Evolutionary conservation across 2,888 invertebrate species (phyloP).

Genomic region (Tuta absoluta): DNA sequence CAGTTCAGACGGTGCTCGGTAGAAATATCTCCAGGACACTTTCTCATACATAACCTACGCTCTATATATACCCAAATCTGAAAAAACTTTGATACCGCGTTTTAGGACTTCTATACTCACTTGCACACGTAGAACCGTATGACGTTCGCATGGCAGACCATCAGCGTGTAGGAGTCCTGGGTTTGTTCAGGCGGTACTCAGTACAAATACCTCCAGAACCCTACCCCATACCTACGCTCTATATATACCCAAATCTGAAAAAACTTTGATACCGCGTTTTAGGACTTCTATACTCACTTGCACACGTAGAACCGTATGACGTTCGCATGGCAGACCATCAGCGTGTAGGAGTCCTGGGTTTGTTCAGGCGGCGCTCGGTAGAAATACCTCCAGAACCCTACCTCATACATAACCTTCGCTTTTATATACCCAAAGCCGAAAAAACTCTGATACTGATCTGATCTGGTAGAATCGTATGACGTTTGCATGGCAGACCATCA

Average conservation of each 20-base stretch:
- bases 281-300: conserved; percentile 81
- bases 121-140: conserved; percentile 97
- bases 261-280: background rate
- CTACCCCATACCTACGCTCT: no score
- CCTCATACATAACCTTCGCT: no score
- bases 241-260: no score
- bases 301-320: conserved; percentile 98
- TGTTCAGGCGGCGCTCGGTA: conserved; percentile 92
- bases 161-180: conserved; percentile 91
- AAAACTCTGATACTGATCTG: no score
- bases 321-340: conserved; percentile 98
- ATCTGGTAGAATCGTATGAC: no score
- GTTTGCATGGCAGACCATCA: no score
- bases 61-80: no score
- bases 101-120: conserved; percentile 71
- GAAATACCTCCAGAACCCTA: conserved; percentile 96
- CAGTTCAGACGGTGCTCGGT: no score
- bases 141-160: conserved; percentile 99
- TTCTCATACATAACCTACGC: no score
- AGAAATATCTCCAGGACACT: no score
- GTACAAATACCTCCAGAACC: no score
- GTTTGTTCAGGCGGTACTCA: conserved; percentile 91
- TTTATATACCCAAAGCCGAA: no score
- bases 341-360: conserved; percentile 90
- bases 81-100: background rate